Base-by-base conservation (phyloP, 23 tunicate species). In the Halocynthia roretzi region DNA sequence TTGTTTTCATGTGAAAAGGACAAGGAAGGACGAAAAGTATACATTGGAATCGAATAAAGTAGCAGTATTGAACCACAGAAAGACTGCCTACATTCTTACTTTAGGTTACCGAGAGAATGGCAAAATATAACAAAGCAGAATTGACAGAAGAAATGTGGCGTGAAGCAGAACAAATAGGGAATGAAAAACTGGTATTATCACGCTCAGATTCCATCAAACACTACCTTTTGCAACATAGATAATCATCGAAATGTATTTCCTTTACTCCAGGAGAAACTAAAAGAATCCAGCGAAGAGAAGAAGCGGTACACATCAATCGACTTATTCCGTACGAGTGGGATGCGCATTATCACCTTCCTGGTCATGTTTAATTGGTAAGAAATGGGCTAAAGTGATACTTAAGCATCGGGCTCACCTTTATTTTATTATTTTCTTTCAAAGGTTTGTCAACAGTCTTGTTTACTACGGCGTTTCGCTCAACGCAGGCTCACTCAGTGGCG, bases 391-490 rank as follows among this genome's bases (percentile, higher is more conserved):
- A 5, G 2, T 56, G 1, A 71, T 49, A n/a, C 17, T 71, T 5
- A 22, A 11, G 14, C 71, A 21, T 15, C 44, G 71, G 2, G 2
- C 12, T 19, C 19, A 15, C 23, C 2, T 5, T 0, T 2, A 17
- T 67, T 17, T 19, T n/a, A 15, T 15, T 48, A 14, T 58, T 52
- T 10, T 77, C 68, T 63, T n/a, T 48, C 50, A 17, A 48, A 87
- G 93, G 93, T 87, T 87, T 44, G 80, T 82, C 21, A 87, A 82
- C 82, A 72, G 87, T 52, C 61, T 82, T 51, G 87, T 82, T 2
- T 87, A 87, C 55, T 82, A 87, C 55, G 93, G 93, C 44, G 51
- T 87, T 40, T 81, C 93, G 8, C 67, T 87, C 19, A 82, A 87
- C 57, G 87, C 77, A 50, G 93, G 71, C 7, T 53, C 86, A 10